Base-by-base conservation (phyloP, 2,113 vertebrate species). In the Apteryx mantelli region DNA sequence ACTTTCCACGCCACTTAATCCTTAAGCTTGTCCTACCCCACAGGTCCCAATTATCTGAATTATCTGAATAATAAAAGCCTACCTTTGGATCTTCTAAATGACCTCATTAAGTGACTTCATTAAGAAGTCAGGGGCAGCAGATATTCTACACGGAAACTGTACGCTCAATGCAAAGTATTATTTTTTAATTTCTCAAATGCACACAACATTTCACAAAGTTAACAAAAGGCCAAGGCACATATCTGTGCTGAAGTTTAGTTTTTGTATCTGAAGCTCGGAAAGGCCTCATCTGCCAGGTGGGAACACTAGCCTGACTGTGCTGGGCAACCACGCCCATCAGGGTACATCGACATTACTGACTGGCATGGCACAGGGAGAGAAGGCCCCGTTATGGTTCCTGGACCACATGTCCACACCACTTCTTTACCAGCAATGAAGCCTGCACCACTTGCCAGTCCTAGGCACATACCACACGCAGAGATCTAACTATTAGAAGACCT, bases 401-500 rank as follows among this genome's bases (percentile, higher is more conserved):
- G 50, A 48, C 24, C 25, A 28, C 34, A 19, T 34, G 26, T 4
- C 18, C 24, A 75, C 1, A 0, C 24, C 40, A 24, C 28, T 65
- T 34, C 61, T 79, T 79, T 15, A 79, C 42, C 48, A 77, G n/a
- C 30, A 48, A 74, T 32, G 10, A 63, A 56, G 48, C 0, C 3
- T 13, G 28, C 36, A 30, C 34, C 16, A 12, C 64, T 11, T 24
- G 50, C 36, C 50, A 50, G 65, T 34, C 14, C 24, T 46, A 5
- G 14, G 30, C n/a, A 84, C 56, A 13, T 4, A 36, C 66, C 24
- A 8, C 68, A 26, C 0, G 1, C 8, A 20, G 17, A 68, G 13
- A 68, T 0, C 3, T 42, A 58, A 36, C 1, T 0, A 13, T 17
- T 3, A 0, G 30, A 63, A 40, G 30, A 21, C 26, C 55, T 34